A percentile compares a stretch with the other conserved stretches of the same genome.
Conservation (phyloP, 2,113 vertebrate genomes). For the Phyllopteryx taeniolatus region DNA sequence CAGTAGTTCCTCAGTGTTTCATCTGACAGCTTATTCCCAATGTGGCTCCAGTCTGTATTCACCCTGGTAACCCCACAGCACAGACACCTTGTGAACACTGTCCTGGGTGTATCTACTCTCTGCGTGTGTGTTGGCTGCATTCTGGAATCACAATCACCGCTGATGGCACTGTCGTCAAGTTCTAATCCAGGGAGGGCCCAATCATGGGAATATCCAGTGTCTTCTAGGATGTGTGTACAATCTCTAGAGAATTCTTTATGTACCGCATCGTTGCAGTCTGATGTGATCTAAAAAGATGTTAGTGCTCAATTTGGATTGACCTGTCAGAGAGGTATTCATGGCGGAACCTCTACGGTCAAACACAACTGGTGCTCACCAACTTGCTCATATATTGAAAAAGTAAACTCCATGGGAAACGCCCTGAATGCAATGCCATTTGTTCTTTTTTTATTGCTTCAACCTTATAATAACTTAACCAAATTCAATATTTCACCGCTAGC, state of each 20-base stretch:
- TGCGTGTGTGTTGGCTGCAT: background rate
- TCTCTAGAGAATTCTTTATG: background rate
- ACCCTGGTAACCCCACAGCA: conserved; percentile 71
- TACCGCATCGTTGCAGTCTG: background rate
- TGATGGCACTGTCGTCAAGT: conserved; percentile 1
- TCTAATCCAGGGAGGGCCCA: background rate
- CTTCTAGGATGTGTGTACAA: background rate
- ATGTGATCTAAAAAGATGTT: background rate
- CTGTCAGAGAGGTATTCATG: too few relatives aligned
- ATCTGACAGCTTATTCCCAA: conserved; percentile 77
- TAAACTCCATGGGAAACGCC: too few relatives aligned
- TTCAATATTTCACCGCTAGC: too few relatives aligned
- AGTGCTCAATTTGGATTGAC: too few relatives aligned
- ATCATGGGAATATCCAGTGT: background rate
- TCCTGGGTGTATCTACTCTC: conserved; percentile 57
- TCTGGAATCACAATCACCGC: background rate
- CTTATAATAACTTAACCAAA: too few relatives aligned
- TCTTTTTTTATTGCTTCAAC: too few relatives aligned
- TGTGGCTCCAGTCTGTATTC: conserved; percentile 73
- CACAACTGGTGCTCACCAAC: too few relatives aligned
- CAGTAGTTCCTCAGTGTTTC: conserved; percentile 71
- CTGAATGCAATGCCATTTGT: too few relatives aligned
- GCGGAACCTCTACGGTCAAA: too few relatives aligned
- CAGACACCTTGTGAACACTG: conserved; percentile 71
- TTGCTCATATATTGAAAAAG: too few relatives aligned